A percentile compares a stretch with the other conserved stretches of the same genome.
Evolutionary conservation across 2,113 vertebrate species (phyloP).

Genomic region (Mesoclemmys tuberculata): DNA sequence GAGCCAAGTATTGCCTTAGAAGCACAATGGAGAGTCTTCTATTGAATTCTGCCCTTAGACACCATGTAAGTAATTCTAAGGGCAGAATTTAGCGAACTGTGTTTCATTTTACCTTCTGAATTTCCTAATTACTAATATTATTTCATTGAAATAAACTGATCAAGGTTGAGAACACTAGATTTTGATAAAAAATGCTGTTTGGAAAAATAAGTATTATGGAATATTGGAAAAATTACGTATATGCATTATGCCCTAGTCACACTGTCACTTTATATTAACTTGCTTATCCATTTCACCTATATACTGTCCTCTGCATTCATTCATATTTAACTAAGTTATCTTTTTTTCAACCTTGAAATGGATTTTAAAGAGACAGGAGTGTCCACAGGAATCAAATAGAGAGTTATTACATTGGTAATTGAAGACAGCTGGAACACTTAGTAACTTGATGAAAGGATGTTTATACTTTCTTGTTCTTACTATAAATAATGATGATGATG

Average conservation of each 20-base stretch:
- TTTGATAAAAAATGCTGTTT: slow-evolving; percentile 68
- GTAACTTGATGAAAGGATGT: not conserved
- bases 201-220: slow-evolving; percentile 54
- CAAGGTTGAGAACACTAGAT: slow-evolving; percentile 37
- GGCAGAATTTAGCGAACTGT: not conserved
- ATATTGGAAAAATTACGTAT: no score
- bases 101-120: slow-evolving; percentile 19
- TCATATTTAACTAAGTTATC: slow-evolving; percentile 65
- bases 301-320: slow-evolving; percentile 58
- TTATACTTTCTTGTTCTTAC: not conserved
- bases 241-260: slow-evolving; percentile 63
- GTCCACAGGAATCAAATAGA: not conserved
- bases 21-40: not conserved
- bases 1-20: not conserved
- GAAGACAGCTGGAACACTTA: slow-evolving; percentile 42
- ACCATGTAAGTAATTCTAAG: not conserved
- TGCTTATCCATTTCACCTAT: slow-evolving; percentile 63
- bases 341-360: slow-evolving; percentile 53
- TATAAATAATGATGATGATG: not conserved
- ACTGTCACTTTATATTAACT: slow-evolving; percentile 72
- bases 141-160: slow-evolving; percentile 47
- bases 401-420: slow-evolving; percentile 34
- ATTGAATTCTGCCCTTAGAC: not conserved
- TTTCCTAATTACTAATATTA: slow-evolving; percentile 29
- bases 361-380: slow-evolving; percentile 45